Evolutionary conservation across 2,888 invertebrate genomes (phyloP), one percentile per base, ranked within the genome.

Genomic region (Cepaea hortensis): DNA sequence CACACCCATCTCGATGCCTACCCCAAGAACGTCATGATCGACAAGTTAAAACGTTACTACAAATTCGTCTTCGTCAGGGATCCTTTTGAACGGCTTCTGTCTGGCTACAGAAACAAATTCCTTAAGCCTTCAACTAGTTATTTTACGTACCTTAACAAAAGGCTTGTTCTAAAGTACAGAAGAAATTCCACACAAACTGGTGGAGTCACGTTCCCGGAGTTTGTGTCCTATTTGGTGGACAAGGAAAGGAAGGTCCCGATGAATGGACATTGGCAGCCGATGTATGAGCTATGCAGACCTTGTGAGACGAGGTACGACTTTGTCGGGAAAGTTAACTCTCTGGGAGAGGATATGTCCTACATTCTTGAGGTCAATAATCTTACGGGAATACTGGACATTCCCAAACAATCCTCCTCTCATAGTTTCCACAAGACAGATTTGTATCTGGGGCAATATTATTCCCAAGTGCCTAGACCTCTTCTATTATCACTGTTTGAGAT

Each of bases 231-330:
- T 94, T 95, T 98, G 79, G 96, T 97, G 73, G 95, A 95, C 86
- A 94, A 94, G 0, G 82, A 83, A n/a, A 81, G 88, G 68, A 79
- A 95, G 95, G 85, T 91, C 86, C 85, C 90, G 0, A 94, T 95
- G 2, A 98, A 98, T 93, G 98, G 98, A 93, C 98, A 98, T 93
- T 98, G 98, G 98, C 96, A 96, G 92, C 97, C 97, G 0, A 96
- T 97, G 90, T 95, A 96, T 88, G 96, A 96, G 86, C 95, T 98
- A 81, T 98, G 98, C 93, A 96, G 97, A 93, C 98, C 98, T 0
- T 98, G 98, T 93, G 95, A 96, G 61, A 96, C 98, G 89, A 96
- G 97, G 93, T 98, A 98, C 94, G 97, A 97, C 93, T 96, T 98
- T 93, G 96, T 98, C 89, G 98, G 98, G 92, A 97, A 97, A 95